A percentile compares a stretch with the other conserved stretches of the same genome.
Evolutionary conservation across 2,113 vertebrate species (phyloP).

Genomic region (Danionella cerebrum): DNA sequence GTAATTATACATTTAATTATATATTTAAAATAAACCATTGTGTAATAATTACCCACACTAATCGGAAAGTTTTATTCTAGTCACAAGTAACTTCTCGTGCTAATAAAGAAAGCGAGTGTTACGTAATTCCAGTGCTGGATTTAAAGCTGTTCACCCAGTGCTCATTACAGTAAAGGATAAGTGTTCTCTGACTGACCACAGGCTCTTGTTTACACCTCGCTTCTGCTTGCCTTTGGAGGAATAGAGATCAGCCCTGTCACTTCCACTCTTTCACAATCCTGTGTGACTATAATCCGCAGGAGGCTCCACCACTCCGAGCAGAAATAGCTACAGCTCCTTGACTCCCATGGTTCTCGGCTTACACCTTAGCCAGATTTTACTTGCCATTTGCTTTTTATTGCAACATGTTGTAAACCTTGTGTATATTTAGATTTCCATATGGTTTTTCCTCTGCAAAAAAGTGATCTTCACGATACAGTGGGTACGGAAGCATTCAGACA

Average conservation of each 20-base stretch:
- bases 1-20: not conserved
- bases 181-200: conserved; percentile 10
- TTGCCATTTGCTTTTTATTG: conserved; percentile 41
- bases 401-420: not conserved
- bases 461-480: too few relatives aligned
- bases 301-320: conserved; percentile 39
- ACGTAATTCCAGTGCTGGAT: not conserved
- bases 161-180: not conserved
- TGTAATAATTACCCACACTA: not conserved
- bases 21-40: not conserved
- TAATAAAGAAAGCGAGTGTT: not conserved
- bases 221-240: not conserved
- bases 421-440: too few relatives aligned
- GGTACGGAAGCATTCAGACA: too few relatives aligned
- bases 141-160: not conserved
- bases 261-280: conserved; percentile 45
- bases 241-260: conserved; percentile 30
- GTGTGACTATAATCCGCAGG: conserved; percentile 46
- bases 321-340: conserved; percentile 51
- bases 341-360: conserved; percentile 42
- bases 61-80: not conserved
- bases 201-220: conserved; percentile 13
- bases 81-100: not conserved
- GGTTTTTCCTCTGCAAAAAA: too few relatives aligned
- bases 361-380: conserved; percentile 40